These are phyloP conservation scores for Lycaon pictus DNA, from an alignment of 2,113 vertebrate genomes.

Conservation along the genomic window DNA sequence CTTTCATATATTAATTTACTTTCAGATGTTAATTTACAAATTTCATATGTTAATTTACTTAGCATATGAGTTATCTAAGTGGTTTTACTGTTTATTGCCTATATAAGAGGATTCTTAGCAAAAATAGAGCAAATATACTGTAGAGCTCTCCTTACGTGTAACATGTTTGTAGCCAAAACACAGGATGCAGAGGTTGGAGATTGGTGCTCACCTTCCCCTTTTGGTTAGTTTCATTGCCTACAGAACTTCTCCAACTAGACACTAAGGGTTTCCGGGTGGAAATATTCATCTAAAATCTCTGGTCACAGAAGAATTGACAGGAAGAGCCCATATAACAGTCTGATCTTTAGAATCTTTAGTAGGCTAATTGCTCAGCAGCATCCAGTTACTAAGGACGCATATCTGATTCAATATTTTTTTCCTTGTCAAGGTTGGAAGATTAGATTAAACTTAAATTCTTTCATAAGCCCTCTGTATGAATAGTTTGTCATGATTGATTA, in stretches of 20 bases:
- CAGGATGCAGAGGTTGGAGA: not conserved
- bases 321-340: not conserved
- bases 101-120: not conserved
- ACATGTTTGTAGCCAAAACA: not conserved
- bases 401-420: not conserved
- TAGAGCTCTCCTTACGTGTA: not conserved
- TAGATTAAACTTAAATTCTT: not conserved
- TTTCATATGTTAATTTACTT: not conserved
- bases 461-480: not conserved
- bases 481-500: not conserved
- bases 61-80: not conserved
- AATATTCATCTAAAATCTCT: not conserved
- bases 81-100: not conserved
- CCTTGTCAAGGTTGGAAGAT: not conserved
- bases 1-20: not conserved
- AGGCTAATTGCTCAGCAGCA: not conserved
- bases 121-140: not conserved
- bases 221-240: not conserved
- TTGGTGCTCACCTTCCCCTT: not conserved
- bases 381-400: not conserved
- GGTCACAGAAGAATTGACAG: not conserved
- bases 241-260: not conserved
- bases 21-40: not conserved
- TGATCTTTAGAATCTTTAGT: not conserved
- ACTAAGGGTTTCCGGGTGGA: not conserved